Conservation (phyloP, 2,113 vertebrate genomes). For the Cephalophus harveyi region DNA sequence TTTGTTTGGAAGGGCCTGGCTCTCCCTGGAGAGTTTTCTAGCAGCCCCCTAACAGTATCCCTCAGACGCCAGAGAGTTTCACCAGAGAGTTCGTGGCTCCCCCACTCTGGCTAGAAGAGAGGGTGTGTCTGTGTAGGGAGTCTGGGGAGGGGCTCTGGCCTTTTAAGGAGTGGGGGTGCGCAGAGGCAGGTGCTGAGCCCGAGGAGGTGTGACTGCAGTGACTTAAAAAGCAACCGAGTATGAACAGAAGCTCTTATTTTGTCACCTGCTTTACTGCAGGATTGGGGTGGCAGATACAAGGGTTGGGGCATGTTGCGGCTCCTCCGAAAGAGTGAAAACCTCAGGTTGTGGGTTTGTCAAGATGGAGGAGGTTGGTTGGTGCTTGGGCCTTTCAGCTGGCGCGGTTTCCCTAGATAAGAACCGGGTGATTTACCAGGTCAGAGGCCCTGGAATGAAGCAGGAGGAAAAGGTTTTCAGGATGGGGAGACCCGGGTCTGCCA, state of each 20-base stretch:
- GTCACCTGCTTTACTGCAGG: slow-evolving; percentile 22
- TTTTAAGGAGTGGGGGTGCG: not conserved
- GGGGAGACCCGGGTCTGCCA: not conserved
- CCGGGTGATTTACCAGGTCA: not conserved
- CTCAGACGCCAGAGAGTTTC: not conserved
- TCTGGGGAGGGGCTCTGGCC: not conserved
- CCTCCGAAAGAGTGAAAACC: not conserved
- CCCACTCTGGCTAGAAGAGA: not conserved
- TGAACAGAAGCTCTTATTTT: slow-evolving; percentile 41
- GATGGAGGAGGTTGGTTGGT: not conserved
- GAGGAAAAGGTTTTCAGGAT: not conserved
- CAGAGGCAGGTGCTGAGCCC: slow-evolving; percentile 19
- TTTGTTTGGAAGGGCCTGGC: not conserved
- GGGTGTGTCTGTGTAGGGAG: not conserved
- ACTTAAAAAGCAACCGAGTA: slow-evolving; percentile 8
- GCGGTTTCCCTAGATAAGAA: not conserved
- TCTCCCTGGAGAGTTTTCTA: not conserved
- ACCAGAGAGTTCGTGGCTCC: not conserved
- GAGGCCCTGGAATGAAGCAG: not conserved
- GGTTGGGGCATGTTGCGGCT: not conserved
- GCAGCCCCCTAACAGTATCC: not conserved
- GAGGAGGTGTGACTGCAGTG: not conserved
- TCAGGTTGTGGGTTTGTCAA: not conserved
- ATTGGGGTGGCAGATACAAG: not conserved
- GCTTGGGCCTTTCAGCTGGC: not conserved